Evolutionary conservation across 1,140 invertebrate species (phyloP), one percentile per base, ranked within the genome.

Genomic region (Drosophila nikananu): DNA sequence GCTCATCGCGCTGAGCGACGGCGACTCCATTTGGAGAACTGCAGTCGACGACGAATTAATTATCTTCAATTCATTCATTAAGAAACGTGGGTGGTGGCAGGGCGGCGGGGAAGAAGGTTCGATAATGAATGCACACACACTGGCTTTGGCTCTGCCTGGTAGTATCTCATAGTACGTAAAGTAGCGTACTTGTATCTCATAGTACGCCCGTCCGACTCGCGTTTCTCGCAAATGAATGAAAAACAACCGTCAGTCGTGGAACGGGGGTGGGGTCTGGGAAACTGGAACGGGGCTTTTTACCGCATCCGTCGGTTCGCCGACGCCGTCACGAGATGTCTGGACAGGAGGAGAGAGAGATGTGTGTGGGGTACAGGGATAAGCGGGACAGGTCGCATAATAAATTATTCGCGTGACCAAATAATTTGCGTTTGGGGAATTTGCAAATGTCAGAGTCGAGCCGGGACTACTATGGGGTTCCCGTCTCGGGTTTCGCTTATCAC

Each of bases 381-480:
- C 68, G 83, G 65, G 73, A 78, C 63, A 76, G 81, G 81, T 89
- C 78, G 78, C 81, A 89, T 89, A 89, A 89, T 89, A 89, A 89
- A 89, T 89, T 89, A 89, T 90, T 89, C 84, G 86, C 86, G 86
- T 89, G 86, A 89, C 86, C 86, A 89, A 89, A 89, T 89, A 87
- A 84, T 89, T 89, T 89, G 84, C 86, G 75, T 72, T 84, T 70
- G 64, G 77, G 72, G 65, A 80, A 77, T 75, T 81, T 72, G 62
- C 66, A 81, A 81, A 67, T 76, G 67, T 77, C 67, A 77, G 54
- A 54, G 42, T 12, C 32, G n/a, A 12, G 30, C 61, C 27, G 35
- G 66, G 59, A 61, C 37, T 37, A 25, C 35, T 59, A 19, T 10
- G 21, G 63, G 55, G 25, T 48, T 62, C 25, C 32, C 42, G 23